Evolutionary conservation across 2,797 vertebrate genomes (phyloP), one percentile per base, ranked within the genome.

Genomic region (Parauchenoglanis ngamensis): DNA sequence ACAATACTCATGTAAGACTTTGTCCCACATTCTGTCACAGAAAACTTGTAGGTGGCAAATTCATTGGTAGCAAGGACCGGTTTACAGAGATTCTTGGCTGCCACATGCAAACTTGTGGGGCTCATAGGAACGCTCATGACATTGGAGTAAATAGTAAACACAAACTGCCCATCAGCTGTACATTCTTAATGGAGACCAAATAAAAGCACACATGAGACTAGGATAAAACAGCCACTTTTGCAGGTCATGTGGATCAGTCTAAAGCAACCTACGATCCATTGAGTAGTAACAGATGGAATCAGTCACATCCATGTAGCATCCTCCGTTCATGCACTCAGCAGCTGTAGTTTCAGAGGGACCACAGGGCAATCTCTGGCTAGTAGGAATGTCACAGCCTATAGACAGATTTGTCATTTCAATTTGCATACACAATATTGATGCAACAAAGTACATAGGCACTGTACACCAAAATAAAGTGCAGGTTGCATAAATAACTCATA

Each of bases 31-130:
- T 94, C 93, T 6, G 87, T 91, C 11, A 95, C 83, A 63, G 91
- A 90, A 80, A 95, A 94, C 83, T 94, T 95, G 85, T 92, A 96
- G 90, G 95, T 88, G 23, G 94, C 94, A 0, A 94, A 90, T 1
- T 89, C 52, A 0, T 89, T 17, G 28, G 92, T 94, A 25, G 89
- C 61, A 82, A 93, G 65, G 52, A 89, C 88, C 0, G 95, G 94
- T 84, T 90, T 92, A 89, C 95, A 96, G 7, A 61, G 8, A 7
- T 85, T 13, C 15, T 63, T 52, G 10, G 90, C 91, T 44, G 92
- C 91, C 89, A 94, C 76, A 17, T 89, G 23, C 0, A 95, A 91
- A 1, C 87, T 91, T 4, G 23, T 86, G 46, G 93, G 90, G 88
- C 94, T 92, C 31, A 96, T 35, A 1, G 87, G 73, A 7, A 89